Evolutionary conservation across 2,113 vertebrate species (phyloP).

Genomic region (Catharus fuscescens): DNA sequence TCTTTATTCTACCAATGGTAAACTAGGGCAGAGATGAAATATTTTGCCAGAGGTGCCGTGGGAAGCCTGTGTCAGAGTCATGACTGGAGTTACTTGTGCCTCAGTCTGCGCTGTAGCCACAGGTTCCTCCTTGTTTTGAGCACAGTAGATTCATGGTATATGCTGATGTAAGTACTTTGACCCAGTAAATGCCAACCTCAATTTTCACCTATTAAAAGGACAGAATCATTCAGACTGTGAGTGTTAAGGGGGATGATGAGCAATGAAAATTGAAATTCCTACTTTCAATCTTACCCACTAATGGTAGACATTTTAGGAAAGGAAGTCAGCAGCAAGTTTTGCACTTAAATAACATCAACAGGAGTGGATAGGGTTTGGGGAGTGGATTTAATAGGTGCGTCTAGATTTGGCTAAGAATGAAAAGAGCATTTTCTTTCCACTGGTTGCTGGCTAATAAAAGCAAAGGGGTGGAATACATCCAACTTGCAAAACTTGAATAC

Average conservation of each 20-base stretch:
- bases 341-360: neutral
- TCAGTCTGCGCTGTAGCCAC: neutral
- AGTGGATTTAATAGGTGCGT: neutral
- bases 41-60: neutral
- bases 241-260: neutral
- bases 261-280: neutral
- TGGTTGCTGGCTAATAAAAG: conserved; percentile 33
- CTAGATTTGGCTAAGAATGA: conserved; percentile 10
- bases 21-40: neutral
- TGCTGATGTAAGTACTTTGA: neutral
- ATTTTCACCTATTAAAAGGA: neutral
- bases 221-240: neutral
- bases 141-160: too few species aligned
- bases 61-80: neutral
- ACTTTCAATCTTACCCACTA: neutral
- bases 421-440: conserved; percentile 43
- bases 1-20: neutral
- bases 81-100: neutral
- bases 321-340: neutral
- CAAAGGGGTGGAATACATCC: conserved; percentile 31
- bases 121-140: neutral
- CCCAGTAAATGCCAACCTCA: neutral
- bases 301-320: neutral
- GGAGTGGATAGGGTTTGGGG: neutral
- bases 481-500: conserved; percentile 60